Conservation (phyloP, 2,797 vertebrate genomes). For the Gymnocypris eckloni region DNA sequence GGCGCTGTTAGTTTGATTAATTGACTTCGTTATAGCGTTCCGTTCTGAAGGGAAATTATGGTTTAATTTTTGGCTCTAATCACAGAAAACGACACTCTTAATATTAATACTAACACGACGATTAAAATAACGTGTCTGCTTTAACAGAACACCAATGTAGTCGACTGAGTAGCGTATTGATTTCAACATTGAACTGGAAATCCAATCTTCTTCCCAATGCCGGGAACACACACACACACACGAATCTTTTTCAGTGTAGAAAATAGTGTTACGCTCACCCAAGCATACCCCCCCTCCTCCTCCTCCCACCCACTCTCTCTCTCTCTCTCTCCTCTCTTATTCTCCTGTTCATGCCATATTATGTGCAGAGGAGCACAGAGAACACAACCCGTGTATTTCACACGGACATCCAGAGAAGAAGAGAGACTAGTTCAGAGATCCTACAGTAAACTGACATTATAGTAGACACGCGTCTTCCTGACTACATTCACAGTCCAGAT, state of each 20-base stretch:
- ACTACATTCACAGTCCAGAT: neutral
- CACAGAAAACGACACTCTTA: neutral
- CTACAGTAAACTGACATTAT: neutral
- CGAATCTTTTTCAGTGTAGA: neutral
- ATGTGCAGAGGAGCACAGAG: slow-evolving; percentile 27
- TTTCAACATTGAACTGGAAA: slow-evolving; percentile 22
- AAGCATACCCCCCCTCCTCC: neutral
- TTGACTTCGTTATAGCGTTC: neutral
- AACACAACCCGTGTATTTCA: slow-evolving; percentile 17
- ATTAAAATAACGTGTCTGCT: neutral
- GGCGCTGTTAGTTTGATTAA: neutral
- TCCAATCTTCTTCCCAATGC: slow-evolving; percentile 3
- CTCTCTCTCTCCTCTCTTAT: slow-evolving; percentile 27
- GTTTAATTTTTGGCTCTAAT: neutral
- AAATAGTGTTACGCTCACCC: slow-evolving; percentile 23
- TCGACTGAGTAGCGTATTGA: neutral
- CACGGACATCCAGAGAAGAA: slow-evolving; percentile 7
- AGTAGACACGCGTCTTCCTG: neutral
- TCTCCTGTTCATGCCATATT: slow-evolving; percentile 19
- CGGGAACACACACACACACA: neutral
- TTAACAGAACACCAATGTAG: neutral
- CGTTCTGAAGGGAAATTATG: neutral
- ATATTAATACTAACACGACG: neutral
- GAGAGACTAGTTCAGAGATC: neutral
- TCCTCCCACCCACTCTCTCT: slow-evolving; percentile 41